These are phyloP conservation scores for Parauchenoglanis ngamensis DNA, from an alignment of 2,797 vertebrate genomes.

Conservation along the genomic window DNA sequence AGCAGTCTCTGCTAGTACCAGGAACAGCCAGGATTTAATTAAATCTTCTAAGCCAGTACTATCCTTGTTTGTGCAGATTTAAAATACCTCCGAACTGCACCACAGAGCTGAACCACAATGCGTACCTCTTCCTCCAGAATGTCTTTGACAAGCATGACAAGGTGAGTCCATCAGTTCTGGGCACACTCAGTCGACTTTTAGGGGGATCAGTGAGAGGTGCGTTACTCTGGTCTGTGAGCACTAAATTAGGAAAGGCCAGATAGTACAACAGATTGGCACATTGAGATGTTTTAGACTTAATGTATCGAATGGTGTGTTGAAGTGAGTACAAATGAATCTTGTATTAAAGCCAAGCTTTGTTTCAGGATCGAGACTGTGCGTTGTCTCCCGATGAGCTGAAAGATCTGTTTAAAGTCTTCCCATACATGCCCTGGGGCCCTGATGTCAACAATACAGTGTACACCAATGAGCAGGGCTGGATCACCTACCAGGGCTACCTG, in stretches of 20 bases:
- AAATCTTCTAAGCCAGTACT: constrained; percentile 8
- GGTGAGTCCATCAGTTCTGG: constrained; percentile 74
- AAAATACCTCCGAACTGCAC: constrained; percentile 94
- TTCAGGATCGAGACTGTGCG: constrained; percentile 95
- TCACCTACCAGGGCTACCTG: constrained; percentile 97
- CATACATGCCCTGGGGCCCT: constrained; percentile 97
- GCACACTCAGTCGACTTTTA: background rate
- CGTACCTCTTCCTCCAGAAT: constrained; percentile 96
- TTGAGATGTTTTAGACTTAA: background rate
- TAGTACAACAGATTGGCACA: background rate
- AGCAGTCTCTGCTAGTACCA: background rate
- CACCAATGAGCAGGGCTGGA: constrained; percentile 94
- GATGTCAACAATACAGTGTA: constrained; percentile 96
- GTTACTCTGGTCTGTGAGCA: background rate
- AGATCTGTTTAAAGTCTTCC: constrained; percentile 96
- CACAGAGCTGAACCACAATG: constrained; percentile 96
- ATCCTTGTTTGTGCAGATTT: constrained; percentile 73
- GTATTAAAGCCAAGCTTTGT: constrained; percentile 40
- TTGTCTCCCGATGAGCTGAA: constrained; percentile 93
- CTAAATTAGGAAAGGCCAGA: background rate
- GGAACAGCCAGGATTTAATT: background rate
- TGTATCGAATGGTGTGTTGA: background rate
- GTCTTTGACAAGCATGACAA: constrained; percentile 98
- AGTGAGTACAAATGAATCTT: background rate
- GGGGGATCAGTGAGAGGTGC: background rate